Evolutionary conservation across 2,797 vertebrate genomes (phyloP).

Genomic region (Artibeus lituratus): DNA sequence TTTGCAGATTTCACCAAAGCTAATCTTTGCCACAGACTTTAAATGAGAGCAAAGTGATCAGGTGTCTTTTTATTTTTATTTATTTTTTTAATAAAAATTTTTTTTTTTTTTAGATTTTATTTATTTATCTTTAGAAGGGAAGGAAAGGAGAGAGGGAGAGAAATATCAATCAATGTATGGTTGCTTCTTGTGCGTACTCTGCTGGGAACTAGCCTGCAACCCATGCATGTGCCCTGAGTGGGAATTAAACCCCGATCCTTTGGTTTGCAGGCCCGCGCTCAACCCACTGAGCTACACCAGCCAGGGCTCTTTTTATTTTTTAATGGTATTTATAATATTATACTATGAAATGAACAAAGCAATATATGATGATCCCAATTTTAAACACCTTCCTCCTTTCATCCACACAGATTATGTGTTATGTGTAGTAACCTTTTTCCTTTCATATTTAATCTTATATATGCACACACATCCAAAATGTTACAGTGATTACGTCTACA

Average conservation of each 20-base stretch:
- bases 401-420: background rate
- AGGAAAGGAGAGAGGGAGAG: no score
- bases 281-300: no score
- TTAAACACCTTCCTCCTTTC: slow-evolving; percentile 17
- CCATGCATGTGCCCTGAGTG: no score
- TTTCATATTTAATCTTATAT: background rate
- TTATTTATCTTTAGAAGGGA: no score
- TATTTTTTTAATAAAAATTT: no score
- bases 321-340: background rate
- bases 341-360: slow-evolving; percentile 2
- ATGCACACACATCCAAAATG: background rate
- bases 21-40: background rate
- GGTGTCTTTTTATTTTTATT: background rate
- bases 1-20: slow-evolving; percentile 9
- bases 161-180: no score
- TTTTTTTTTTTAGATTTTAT: no score
- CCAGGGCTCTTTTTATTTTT: background rate
- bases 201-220: no score
- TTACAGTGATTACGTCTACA: background rate
- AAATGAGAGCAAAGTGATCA: slow-evolving; percentile 16
- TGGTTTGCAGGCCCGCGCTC: no score
- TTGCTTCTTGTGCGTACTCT: no score
- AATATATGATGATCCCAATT: background rate
- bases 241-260: no score
- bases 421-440: background rate